These are phyloP conservation scores for Gallirallus australis DNA, from an alignment of 2,797 vertebrate species.

Conservation along the genomic window DNA sequence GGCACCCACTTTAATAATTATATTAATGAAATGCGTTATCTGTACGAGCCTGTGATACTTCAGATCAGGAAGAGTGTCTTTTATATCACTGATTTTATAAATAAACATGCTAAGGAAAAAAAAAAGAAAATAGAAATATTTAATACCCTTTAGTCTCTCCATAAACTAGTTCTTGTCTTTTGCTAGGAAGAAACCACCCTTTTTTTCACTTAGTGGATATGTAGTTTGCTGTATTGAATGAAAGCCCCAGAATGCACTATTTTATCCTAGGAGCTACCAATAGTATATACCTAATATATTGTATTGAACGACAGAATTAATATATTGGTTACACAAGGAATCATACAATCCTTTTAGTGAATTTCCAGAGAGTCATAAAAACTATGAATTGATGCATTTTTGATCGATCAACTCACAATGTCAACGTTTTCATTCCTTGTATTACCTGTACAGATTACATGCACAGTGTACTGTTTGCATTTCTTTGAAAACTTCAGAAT, in stretches of 20 bases:
- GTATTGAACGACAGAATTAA: background rate
- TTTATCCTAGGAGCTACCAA: background rate
- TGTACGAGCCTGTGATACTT: background rate
- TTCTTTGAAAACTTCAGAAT: background rate
- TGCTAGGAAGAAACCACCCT: background rate
- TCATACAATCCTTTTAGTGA: background rate
- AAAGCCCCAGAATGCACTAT: background rate
- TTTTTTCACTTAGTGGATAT: background rate
- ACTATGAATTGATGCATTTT: background rate
- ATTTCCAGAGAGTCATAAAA: background rate
- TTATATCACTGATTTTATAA: background rate
- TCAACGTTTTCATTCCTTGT: background rate
- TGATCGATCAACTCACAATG: background rate
- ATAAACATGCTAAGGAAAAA: background rate
- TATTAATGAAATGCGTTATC: background rate
- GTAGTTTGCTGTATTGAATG: background rate
- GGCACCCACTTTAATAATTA: background rate
- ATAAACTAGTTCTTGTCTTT: background rate
- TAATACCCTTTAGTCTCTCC: background rate
- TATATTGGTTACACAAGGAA: slow-evolving; percentile 2
- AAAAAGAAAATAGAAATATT: background rate
- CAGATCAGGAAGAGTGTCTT: background rate
- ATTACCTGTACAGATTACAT: background rate
- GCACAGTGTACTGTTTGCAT: fast-evolving
- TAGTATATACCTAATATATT: background rate